Evolutionary conservation across 2,113 vertebrate species (phyloP).

Genomic region (Sebastes fasciatus): DNA sequence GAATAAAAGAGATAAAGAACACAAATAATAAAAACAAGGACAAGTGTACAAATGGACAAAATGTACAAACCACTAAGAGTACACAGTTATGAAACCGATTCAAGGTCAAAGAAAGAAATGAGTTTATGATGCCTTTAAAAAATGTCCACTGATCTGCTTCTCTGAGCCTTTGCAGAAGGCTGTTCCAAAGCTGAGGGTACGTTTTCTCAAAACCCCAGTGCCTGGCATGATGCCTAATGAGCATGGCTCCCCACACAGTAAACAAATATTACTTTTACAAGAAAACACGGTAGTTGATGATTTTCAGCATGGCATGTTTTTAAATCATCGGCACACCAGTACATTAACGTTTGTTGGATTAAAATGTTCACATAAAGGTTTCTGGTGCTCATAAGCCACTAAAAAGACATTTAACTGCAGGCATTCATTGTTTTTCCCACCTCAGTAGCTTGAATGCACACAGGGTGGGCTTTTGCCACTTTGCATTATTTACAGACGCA

Average conservation of each 20-base stretch:
- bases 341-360: slow-evolving; percentile 12
- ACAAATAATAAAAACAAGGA: not conserved
- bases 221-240: not conserved
- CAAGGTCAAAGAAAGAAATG: not conserved
- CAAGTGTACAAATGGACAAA: not conserved
- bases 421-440: slow-evolving; percentile 20
- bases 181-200: not conserved
- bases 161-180: not conserved
- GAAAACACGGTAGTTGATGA: not conserved
- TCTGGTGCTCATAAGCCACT: slow-evolving; percentile 19
- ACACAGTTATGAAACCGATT: not conserved
- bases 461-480: slow-evolving; percentile 22
- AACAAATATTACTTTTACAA: slow-evolving; percentile 23
- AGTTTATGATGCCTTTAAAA: not conserved
- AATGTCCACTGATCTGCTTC: not conserved
- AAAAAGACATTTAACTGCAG: slow-evolving; percentile 38
- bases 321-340: not conserved
- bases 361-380: slow-evolving; percentile 9
- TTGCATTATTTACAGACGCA: slow-evolving; percentile 27
- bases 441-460: slow-evolving; percentile 23
- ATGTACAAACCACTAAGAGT: not conserved
- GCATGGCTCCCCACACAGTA: not conserved
- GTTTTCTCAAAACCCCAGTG: not conserved
- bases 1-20: not conserved
- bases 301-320: slow-evolving; percentile 23